Conservation (phyloP, 2,888 invertebrate genomes). For the Cepaea hortensis region DNA sequence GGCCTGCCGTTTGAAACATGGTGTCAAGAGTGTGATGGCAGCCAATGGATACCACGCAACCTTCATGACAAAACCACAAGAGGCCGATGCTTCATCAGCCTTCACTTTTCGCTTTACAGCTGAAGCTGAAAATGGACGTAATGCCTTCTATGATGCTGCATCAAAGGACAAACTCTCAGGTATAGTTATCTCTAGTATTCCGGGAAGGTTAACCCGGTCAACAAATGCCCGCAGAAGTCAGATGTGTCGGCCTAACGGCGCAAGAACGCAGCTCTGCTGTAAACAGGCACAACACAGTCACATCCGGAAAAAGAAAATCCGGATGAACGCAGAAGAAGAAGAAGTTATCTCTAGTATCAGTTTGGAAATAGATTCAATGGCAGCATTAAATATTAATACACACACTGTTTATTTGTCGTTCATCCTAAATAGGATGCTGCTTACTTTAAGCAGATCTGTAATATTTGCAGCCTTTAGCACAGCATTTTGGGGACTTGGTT, state of each 20-base stretch:
- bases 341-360: too few species aligned
- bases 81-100: neutral
- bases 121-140: conserved; percentile 10
- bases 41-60: conserved; percentile 31
- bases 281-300: too few species aligned
- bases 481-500: too few species aligned
- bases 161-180: conserved; percentile 38
- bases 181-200: neutral
- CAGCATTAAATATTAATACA: too few species aligned
- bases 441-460: neutral
- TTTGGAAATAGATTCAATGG: too few species aligned
- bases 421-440: neutral
- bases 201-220: too few species aligned
- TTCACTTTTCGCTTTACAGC: conserved; percentile 20
- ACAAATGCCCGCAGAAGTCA: too few species aligned
- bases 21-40: conserved; percentile 10
- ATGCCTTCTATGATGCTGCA: conserved; percentile 30
- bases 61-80: conserved; percentile 27
- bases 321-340: too few species aligned
- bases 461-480: neutral
- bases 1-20: conserved; percentile 25
- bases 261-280: too few species aligned
- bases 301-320: too few species aligned
- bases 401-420: too few species aligned
- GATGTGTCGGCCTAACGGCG: too few species aligned